Evolutionary conservation across 2,797 vertebrate genomes (phyloP).

Genomic region (Malurus leucopterus): DNA sequence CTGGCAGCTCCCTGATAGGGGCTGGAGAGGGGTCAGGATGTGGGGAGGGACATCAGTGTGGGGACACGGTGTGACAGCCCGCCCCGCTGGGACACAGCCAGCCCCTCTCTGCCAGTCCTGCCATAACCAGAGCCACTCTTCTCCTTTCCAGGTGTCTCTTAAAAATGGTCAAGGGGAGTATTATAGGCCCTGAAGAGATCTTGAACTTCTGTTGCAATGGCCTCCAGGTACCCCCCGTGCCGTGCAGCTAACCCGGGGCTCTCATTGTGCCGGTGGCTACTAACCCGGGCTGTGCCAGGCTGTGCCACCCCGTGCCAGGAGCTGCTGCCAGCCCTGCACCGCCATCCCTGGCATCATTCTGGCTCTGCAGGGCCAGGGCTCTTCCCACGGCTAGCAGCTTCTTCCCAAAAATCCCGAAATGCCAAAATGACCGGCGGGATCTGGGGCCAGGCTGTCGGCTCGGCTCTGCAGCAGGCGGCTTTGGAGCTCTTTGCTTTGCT

Average conservation of each 20-base stretch:
- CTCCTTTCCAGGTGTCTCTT: conserved; percentile 46
- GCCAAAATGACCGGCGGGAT: not conserved
- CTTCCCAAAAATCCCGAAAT: not conserved
- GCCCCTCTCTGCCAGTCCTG: rapidly evolving
- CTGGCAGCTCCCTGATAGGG: not conserved
- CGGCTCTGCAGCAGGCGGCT: not conserved
- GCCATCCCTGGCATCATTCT: not conserved
- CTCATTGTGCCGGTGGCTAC: not conserved
- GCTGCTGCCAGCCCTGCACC: not conserved
- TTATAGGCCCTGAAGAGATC: conserved; percentile 37
- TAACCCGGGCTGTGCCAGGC: not conserved
- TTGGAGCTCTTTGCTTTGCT: not conserved
- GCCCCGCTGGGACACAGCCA: rapidly evolving
- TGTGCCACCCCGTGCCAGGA: not conserved
- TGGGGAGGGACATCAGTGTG: not conserved
- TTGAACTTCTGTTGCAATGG: conserved; percentile 52
- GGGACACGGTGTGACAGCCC: not conserved
- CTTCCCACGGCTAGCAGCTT: not conserved
- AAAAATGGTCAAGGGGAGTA: conserved; percentile 44
- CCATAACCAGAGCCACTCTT: conserved; percentile 1
- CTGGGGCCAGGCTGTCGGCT: not conserved
- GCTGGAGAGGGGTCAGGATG: rapidly evolving
- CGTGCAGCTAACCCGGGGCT: not conserved
- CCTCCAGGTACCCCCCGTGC: conserved; percentile 18
- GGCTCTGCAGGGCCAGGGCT: not conserved